Evolutionary conservation across 1,140 invertebrate species (phyloP).

Genomic region (Aradophagus sp.): DNA sequence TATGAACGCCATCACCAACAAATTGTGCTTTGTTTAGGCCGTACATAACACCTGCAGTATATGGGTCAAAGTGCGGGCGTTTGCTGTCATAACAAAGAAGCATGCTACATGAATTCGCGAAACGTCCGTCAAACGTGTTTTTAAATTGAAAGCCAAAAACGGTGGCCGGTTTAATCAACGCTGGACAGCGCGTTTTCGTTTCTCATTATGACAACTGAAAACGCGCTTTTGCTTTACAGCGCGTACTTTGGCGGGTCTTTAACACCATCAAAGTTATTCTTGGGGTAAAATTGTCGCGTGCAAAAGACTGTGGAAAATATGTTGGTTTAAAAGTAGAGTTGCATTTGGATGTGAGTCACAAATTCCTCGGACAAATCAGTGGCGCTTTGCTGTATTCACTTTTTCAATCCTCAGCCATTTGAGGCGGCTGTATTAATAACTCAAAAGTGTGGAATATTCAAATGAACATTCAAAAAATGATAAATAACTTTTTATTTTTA

Average conservation of each 20-base stretch:
- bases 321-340: conserved; percentile 26
- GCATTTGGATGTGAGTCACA: conserved; percentile 26
- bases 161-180: too few relatives aligned
- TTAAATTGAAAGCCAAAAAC: too few relatives aligned
- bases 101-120: background rate
- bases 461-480: too few relatives aligned
- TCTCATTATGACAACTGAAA: too few relatives aligned
- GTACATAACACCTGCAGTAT: conserved; percentile 45
- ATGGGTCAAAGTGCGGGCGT: conserved; percentile 34
- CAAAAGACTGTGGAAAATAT: conserved; percentile 7
- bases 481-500: too few relatives aligned
- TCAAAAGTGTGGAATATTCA: too few relatives aligned
- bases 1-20: conserved; percentile 44
- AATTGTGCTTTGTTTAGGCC: conserved; percentile 50
- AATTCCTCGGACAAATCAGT: conserved; percentile 22
- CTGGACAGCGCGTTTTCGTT: too few relatives aligned
- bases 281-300: background rate
- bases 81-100: conserved; percentile 32
- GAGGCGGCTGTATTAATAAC: background rate
- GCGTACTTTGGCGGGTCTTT: background rate
- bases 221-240: too few relatives aligned
- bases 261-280: conserved; percentile 10
- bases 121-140: background rate
- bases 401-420: conserved; percentile 3
- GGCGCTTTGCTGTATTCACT: too few relatives aligned